Base-by-base conservation (phyloP, 2,113 vertebrate genomes). In the Pavo muticus region DNA sequence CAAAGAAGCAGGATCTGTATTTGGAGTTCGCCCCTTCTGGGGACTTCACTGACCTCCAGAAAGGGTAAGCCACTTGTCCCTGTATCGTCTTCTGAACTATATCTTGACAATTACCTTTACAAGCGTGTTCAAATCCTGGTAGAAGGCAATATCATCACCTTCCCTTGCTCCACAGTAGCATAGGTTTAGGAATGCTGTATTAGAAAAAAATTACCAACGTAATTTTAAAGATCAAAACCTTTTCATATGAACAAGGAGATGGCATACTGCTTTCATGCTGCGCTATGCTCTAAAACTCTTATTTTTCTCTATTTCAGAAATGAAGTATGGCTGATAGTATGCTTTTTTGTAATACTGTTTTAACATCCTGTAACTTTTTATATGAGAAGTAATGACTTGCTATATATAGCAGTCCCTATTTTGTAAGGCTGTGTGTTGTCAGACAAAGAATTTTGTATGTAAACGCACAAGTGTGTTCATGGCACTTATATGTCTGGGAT, bases 391-490 rank as follows among this genome's bases (percentile, higher is more conserved):
- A 15, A 12, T 70, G 18, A 19, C 14, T 78, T 65, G 45, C n/a
- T 76, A 17, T 25, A 32, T 18, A 5, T 7, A 57, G 6, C 27
- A 48, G 5, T 65, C 71, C 44, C 35, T 84, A 18, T 61, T 83
- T 42, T 69, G 69, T 86, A 60, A 69, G 30, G 17, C 57, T 48
- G 9, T 73, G 10, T 30, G 6, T 29, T 78, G 18, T 56, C 57
- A 47, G 71, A 78, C 40, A 45, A 76, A 61, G 6, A 56, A 76
- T 50, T 90, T 56, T 75, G 24, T 24, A 15, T 50, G 6, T 68
- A 52, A 72, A n/a, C 8, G 14, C 0, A 1, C 4, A 5, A 0
- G 0, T 60, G 11, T 60, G 32, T 82, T 78, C 2, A 1, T 69
- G 48, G 14, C 82, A 19, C 37, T 76, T 68, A 18, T 20, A 7